These are phyloP conservation scores for Orientallactaga bullata DNA, from an alignment of 2,113 vertebrate species.

Conservation along the genomic window DNA sequence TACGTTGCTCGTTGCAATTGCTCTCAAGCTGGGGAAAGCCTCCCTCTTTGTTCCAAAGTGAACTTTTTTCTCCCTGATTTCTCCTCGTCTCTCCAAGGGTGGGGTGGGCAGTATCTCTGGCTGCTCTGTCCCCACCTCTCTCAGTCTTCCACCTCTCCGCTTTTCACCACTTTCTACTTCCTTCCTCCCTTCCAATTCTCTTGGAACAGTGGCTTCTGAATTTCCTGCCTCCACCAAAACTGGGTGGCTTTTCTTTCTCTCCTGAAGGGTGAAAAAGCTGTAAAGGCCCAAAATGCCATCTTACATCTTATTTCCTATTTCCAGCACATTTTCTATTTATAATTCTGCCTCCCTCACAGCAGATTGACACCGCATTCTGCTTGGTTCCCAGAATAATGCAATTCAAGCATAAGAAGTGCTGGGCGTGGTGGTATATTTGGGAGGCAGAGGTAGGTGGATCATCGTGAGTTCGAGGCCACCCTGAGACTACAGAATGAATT, in stretches of 20 bases:
- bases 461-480: no score
- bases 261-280: constrained; percentile 10
- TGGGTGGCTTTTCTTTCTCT: constrained; percentile 61
- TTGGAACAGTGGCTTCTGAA: constrained; percentile 60
- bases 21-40: constrained; percentile 70
- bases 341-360: constrained; percentile 74
- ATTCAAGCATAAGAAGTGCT: no score
- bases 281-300: constrained; percentile 75
- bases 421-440: no score
- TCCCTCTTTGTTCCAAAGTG: constrained; percentile 48
- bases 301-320: constrained; percentile 84
- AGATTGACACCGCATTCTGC: constrained; percentile 72
- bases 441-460: no score
- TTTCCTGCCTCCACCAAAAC: constrained; percentile 75
- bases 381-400: constrained; percentile 69
- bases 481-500: no score
- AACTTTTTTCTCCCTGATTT: constrained; percentile 69
- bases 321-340: constrained; percentile 77
- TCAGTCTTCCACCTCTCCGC: background rate
- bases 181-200: constrained; percentile 72
- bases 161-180: constrained; percentile 64
- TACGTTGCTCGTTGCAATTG: constrained; percentile 71
- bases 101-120: constrained; percentile 29
- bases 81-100: constrained; percentile 57
- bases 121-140: constrained; percentile 38